Evolutionary conservation across 1,140 invertebrate genomes (phyloP), one percentile per base, ranked within the genome.

Genomic region (Colletes gigas): DNA sequence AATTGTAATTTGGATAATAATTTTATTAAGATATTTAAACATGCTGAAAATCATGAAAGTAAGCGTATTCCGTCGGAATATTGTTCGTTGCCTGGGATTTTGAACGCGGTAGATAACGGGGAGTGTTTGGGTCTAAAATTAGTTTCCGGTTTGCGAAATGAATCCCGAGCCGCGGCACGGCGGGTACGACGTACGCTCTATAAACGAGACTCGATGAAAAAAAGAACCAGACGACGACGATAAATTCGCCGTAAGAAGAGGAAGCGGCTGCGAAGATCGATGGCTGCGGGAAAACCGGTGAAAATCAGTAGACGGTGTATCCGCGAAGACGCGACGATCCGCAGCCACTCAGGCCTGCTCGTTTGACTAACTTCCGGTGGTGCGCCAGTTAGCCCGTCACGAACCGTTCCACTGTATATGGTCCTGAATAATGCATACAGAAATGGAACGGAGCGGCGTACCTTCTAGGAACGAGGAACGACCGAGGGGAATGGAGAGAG

Each of bases 301-400:
- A 81, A 85, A 86, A 83, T 86, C 77, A 65, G 84, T 59, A 78
- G 81, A 83, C 76, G 71, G 74, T 81, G 84, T 86, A 86, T 83
- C 84, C 85, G 77, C 73, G 81, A 76, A 86, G 85, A 83, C 81
- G 81, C 80, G 81, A 73, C 75, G 85, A 83, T 86, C 79, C 83
- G 68, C 74, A 63, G 52, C 50, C 74, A 54, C 83, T 81, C 73
- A 71, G 82, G 73, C 75, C 77, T 86, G 39, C 60, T 63, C 84
- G 84, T 87, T 87, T 86, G 81, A 78, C 78, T 86, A 87, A 86
- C 85, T 87, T 87, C 82, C 85, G 85, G 77, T 73, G 84, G 72
- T 86, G 75, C 77, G 81, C 81, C 85, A 81, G 84, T 86, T 87
- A 81, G 84, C 69, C 81, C 81, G 68, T 86, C 84, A 83, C 77